Evolutionary conservation across 2,113 vertebrate species (phyloP).

Genomic region (Mormoops blainvillei): DNA sequence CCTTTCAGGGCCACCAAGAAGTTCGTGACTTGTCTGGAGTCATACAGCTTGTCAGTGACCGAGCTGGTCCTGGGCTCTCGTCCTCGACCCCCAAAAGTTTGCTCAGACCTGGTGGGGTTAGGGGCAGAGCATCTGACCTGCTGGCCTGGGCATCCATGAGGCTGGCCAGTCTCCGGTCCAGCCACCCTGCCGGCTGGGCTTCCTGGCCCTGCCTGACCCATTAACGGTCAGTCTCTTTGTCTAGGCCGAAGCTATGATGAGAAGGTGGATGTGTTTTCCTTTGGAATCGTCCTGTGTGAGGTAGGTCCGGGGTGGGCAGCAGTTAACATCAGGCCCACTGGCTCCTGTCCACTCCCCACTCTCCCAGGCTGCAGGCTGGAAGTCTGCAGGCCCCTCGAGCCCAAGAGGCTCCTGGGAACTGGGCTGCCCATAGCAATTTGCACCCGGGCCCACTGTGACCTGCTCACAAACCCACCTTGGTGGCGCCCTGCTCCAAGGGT

Average conservation of each 20-base stretch:
- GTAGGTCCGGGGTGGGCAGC: constrained; percentile 66
- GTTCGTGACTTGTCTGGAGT: neutral
- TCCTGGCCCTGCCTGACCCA: too few species aligned
- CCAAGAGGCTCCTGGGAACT: neutral
- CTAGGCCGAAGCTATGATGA: constrained; percentile 96
- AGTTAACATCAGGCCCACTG: fast-evolving
- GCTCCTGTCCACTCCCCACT: neutral
- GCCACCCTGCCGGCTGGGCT: neutral
- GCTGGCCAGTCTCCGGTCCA: neutral
- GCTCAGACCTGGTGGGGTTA: neutral
- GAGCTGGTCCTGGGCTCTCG: neutral
- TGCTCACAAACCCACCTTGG: neutral
- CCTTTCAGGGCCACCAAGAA: neutral
- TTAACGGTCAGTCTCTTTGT: neutral
- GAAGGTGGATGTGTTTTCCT: constrained; percentile 98
- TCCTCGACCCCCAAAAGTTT: neutral
- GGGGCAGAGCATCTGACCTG: neutral
- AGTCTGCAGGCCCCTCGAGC: neutral
- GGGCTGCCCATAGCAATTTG: neutral
- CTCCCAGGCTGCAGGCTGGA: neutral
- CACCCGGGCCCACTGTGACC: neutral
- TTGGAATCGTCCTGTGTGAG: constrained; percentile 98
- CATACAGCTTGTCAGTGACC: neutral
- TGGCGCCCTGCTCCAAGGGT: too few species aligned
- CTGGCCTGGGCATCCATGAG: too few species aligned